Conservation (phyloP, 2,888 invertebrate species). For the Eilema griseolum region DNA sequence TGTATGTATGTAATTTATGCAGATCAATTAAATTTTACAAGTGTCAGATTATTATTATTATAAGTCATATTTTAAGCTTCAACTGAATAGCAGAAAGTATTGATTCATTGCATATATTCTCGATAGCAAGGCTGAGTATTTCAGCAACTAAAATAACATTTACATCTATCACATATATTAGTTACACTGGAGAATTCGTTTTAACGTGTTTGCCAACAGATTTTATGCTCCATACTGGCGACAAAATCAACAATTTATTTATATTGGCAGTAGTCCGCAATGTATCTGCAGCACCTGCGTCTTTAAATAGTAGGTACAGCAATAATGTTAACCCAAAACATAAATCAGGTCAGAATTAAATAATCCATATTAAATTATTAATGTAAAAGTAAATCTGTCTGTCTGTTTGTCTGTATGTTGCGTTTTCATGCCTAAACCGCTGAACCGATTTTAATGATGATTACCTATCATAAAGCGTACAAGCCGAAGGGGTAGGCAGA, state of each 20-base stretch:
- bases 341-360: not conserved
- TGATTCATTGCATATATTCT: not conserved
- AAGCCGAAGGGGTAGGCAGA: too few species aligned
- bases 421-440: too few species aligned
- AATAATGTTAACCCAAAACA: constrained; percentile 37
- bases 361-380: too few species aligned
- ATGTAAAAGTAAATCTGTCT: too few species aligned
- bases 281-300: constrained; percentile 63
- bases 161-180: constrained; percentile 25
- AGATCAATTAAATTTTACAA: too few species aligned
- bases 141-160: constrained; percentile 30
- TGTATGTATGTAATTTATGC: too few species aligned
- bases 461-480: too few species aligned
- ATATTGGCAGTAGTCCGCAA: constrained; percentile 55
- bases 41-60: too few species aligned
- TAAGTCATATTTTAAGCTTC: not conserved
- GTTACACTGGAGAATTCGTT: constrained; percentile 24
- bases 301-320: constrained; percentile 45
- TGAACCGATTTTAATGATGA: too few species aligned
- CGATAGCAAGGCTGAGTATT: constrained; percentile 15
- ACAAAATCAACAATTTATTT: constrained; percentile 50
- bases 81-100: constrained; percentile 4
- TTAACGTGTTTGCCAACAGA: constrained; percentile 50
- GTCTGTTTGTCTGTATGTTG: too few species aligned
- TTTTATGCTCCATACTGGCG: constrained; percentile 44